Conservation (phyloP, 2,888 invertebrate species). For the Spodoptera littoralis region DNA sequence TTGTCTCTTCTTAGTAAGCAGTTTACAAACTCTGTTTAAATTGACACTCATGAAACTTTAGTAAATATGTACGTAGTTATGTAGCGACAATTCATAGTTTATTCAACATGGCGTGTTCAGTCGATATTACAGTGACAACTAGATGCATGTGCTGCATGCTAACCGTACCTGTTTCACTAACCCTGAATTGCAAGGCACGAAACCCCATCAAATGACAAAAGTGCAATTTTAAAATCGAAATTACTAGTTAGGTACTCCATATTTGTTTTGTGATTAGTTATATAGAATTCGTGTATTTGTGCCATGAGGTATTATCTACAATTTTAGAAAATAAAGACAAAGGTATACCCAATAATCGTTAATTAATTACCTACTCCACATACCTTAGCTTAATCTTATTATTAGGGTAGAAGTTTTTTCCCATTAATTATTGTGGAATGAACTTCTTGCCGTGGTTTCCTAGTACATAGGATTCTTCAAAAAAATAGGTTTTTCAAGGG, state of each 20-base stretch:
- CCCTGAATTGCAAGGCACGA: slow-evolving; percentile 58
- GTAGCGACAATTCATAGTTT: slow-evolving; percentile 42
- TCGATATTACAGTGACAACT: slow-evolving; percentile 54
- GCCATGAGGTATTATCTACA: too few relatives aligned
- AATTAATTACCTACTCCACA: too few relatives aligned
- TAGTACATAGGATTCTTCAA: too few relatives aligned
- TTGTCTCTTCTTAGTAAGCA: too few relatives aligned
- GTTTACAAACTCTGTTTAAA: slow-evolving; percentile 1
- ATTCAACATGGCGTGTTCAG: slow-evolving; percentile 54
- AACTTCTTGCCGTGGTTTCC: too few relatives aligned
- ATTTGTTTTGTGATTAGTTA: slow-evolving; percentile 6
- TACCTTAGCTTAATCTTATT: too few relatives aligned
- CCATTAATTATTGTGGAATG: too few relatives aligned
- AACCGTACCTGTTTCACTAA: slow-evolving; percentile 46
- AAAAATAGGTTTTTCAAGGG: too few relatives aligned
- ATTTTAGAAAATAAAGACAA: too few relatives aligned
- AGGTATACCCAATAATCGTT: too few relatives aligned
- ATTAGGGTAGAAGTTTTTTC: too few relatives aligned
- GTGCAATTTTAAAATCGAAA: slow-evolving; percentile 42
- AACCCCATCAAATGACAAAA: slow-evolving; percentile 42
- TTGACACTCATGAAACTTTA: slow-evolving; percentile 16
- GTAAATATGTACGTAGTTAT: slow-evolving; percentile 23
- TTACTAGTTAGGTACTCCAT: slow-evolving; percentile 30
- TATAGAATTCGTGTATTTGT: too few relatives aligned
- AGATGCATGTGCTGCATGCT: slow-evolving; percentile 54